A percentile compares a stretch with the other conserved stretches of the same genome.
Evolutionary conservation across 2,797 vertebrate genomes (phyloP).

Genomic region (Morus bassanus): DNA sequence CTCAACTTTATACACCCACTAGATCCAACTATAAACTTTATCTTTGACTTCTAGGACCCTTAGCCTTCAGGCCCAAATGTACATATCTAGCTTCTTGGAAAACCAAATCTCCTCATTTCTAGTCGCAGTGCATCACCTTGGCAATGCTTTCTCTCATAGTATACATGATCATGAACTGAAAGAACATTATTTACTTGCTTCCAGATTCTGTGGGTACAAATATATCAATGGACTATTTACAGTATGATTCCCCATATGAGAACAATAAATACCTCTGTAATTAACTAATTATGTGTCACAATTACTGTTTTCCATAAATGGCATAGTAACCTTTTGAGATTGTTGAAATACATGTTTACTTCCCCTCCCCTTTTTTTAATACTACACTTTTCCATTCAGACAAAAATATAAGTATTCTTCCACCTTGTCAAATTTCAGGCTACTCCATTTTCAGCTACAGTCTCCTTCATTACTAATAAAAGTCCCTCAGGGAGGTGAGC

Average conservation of each 20-base stretch:
- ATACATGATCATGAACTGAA: not conserved
- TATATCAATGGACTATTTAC: not conserved
- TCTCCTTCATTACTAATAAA: conserved; percentile 39
- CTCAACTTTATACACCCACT: not conserved
- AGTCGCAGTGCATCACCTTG: not conserved
- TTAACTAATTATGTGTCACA: not conserved
- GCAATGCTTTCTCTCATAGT: not conserved
- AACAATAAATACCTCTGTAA: conserved; percentile 14
- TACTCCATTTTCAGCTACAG: conserved; percentile 41
- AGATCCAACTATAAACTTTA: not conserved
- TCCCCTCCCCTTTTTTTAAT: not conserved
- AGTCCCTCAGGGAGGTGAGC: conserved; percentile 30
- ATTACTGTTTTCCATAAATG: not conserved
- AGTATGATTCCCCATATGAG: not conserved
- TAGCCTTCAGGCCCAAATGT: not conserved
- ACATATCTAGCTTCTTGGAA: not conserved
- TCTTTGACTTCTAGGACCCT: not conserved
- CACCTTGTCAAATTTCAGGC: conserved; percentile 21
- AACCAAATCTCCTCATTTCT: not conserved
- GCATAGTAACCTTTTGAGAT: not conserved
- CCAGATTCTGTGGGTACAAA: not conserved
- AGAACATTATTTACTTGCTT: not conserved
- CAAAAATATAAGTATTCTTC: conserved; percentile 32
- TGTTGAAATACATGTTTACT: not conserved
- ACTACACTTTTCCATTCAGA: not conserved